Evolutionary conservation across 30 jellyfish, hydroid and myxozoan genomes (phyloP).

Genomic region (Hydra vulgaris): DNA sequence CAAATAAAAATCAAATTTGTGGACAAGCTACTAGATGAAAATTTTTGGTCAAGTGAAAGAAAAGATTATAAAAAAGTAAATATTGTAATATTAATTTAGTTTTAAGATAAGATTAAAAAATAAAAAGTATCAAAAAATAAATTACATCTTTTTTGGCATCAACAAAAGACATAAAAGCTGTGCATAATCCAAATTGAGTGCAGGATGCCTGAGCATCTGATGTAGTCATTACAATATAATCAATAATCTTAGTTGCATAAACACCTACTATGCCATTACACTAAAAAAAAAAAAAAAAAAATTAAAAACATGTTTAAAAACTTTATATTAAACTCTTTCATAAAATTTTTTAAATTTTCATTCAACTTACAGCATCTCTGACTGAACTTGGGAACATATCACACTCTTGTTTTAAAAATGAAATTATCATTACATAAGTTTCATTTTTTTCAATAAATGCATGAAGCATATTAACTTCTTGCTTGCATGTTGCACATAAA

Average conservation of each 20-base stretch:
- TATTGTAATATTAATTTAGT: no score
- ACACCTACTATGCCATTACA: not conserved
- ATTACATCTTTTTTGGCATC: not conserved
- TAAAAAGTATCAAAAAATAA: no score
- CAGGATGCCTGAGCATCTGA: not conserved
- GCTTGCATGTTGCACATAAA: not conserved
- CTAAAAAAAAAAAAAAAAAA: not conserved
- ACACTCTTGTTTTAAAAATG: not conserved
- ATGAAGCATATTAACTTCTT: not conserved
- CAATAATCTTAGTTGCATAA: not conserved
- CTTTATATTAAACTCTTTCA: not conserved
- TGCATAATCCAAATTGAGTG: not conserved
- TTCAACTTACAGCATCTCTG: not conserved
- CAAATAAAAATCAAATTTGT: no score
- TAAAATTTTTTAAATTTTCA: not conserved
- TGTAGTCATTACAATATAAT: not conserved
- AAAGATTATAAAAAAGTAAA: no score
- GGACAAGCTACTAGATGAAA: no score
- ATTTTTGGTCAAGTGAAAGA: no score
- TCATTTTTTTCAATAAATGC: not conserved
- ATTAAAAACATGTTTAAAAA: no score
- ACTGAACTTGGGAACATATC: not conserved
- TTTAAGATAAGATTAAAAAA: no score
- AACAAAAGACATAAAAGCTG: not conserved
- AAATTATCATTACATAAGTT: not conserved